Evolutionary conservation across 2,113 vertebrate species (phyloP), one percentile per base, ranked within the genome.

Genomic region (Otus sunia): DNA sequence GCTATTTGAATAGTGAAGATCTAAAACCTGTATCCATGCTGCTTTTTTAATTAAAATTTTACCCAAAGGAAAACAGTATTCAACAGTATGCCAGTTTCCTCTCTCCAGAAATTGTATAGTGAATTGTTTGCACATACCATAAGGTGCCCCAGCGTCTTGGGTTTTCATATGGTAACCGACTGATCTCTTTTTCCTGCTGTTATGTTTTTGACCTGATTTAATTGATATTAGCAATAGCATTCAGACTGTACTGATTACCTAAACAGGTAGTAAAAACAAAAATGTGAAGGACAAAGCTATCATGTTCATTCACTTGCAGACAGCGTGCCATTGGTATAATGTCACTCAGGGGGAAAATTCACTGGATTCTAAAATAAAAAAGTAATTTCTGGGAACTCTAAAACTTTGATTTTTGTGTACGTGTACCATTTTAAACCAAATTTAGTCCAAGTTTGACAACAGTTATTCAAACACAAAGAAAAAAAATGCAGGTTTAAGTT

Each of bases 41-140:
- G 98, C 96, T 98, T 98, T 98, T 98, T 98, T 98, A 98, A 98
- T 98, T 98, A 98, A 98, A 98, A 98, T 94, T 96, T 97, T 98
- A 98, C 98, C 98, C 98, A 98, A 96, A 98, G 98, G 98, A 98
- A 97, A 98, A 98, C 67, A 97, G 92, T 92, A 97, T 98, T 98
- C 97, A 98, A 96, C 97, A 98, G 96, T 97, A 98, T 97, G 97
- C 97, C 97, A 98, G 97, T 97, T 98, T 97, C 68, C 80, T 97
- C 98, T 98, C 98, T 98, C 94, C 96, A 98, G 97, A 98, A 98
- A 98, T 98, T 98, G 96, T 98, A 96, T 90, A 96, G 98, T 97
- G 98, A 97, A 98, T 98, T 98, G 97, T 98, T 97, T 97, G 97
- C 98, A 97, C 98, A 95, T 95, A 98, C 96, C 98, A 98, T 98